Conservation (phyloP, 2,797 vertebrate genomes). For the Paramormyrops hopkinsi region DNA sequence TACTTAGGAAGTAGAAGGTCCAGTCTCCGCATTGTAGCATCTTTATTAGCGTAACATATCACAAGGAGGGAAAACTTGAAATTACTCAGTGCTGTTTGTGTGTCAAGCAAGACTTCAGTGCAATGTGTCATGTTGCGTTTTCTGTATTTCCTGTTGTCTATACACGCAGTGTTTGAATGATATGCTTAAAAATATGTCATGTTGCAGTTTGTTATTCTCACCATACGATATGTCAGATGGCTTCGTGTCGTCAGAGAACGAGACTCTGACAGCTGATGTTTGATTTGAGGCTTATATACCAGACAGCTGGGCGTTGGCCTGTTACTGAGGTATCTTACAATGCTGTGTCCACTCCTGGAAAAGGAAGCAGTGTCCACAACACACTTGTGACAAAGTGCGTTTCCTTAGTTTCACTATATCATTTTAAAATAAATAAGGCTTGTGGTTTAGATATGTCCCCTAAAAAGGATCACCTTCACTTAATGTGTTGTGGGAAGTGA, state of each 20-base stretch:
- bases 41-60: background rate
- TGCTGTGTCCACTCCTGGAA: background rate
- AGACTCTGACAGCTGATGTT: background rate
- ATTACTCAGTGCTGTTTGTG: background rate
- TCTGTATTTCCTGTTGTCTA: background rate
- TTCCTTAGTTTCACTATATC: background rate
- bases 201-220: background rate
- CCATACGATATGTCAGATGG: background rate
- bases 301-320: background rate
- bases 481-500: background rate
- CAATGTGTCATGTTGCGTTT: background rate
- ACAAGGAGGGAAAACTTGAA: background rate
- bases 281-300: background rate
- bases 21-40: background rate
- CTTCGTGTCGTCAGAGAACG: background rate
- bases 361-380: background rate
- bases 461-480: background rate
- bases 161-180: background rate
- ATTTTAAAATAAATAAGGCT: background rate
- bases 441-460: background rate
- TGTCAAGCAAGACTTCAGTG: background rate
- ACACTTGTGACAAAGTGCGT: background rate
- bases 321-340: background rate
- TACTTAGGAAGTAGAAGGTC: background rate
- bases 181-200: constrained; percentile 1